A percentile compares a stretch with the other conserved stretches of the same genome.
phyloP scores from a whole-genome alignment of 2,888 invertebrate genomes.

The Troides helena region DNA sequence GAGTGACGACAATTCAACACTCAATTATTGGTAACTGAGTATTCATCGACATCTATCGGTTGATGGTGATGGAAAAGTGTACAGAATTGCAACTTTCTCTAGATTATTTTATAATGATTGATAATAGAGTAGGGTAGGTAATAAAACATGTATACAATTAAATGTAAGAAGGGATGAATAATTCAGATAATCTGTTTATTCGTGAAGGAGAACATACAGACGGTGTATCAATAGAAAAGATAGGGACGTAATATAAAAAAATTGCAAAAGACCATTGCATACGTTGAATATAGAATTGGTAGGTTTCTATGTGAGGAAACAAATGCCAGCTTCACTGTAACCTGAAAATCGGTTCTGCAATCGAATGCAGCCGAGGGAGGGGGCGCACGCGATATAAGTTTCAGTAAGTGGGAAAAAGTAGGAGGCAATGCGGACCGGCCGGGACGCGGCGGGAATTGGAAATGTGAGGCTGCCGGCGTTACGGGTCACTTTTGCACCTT shows the following conservation, averaged over 20 bases:
- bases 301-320: constrained; percentile 56
- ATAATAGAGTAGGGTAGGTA: neutral
- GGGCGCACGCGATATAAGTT: constrained; percentile 31
- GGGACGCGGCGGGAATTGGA: constrained; percentile 68
- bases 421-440: constrained; percentile 64
- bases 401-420: constrained; percentile 45
- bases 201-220: neutral
- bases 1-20: too few species aligned
- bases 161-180: neutral
- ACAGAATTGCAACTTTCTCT: too few species aligned
- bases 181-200: neutral
- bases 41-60: too few species aligned
- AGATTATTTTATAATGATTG: too few species aligned
- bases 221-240: neutral
- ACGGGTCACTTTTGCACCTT: constrained; percentile 39
- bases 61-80: too few species aligned
- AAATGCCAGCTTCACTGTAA: constrained; percentile 54
- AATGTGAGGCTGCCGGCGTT: constrained; percentile 54
- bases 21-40: too few species aligned
- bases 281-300: constrained; percentile 60
- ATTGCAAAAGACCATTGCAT: constrained; percentile 38
- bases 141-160: neutral
- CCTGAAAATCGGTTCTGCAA: constrained; percentile 65
- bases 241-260: neutral
- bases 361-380: constrained; percentile 52